Evolutionary conservation across 2,797 vertebrate species (phyloP), one percentile per base, ranked within the genome.

Genomic region (Trachurus trachurus): DNA sequence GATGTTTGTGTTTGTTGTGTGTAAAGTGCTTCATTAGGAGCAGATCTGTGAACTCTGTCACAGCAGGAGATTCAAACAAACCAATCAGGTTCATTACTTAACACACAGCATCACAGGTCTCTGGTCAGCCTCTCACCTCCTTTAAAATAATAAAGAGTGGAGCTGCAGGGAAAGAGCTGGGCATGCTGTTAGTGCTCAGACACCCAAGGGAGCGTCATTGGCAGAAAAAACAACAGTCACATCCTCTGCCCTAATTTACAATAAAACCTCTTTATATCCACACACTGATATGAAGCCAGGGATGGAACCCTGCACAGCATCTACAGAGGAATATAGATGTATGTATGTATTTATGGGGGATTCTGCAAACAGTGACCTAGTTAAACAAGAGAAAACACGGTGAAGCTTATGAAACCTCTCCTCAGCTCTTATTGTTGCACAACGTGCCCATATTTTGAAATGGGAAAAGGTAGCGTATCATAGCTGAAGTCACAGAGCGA

Each of bases 21-120:
- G 34, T 9, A 9, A 37, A 37, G 34, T 37, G 34, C 8, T 78
- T 88, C 78, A 88, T 91, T 88, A 88, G 77, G 74, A 84, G 76
- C 73, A 73, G 3, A 44, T 70, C 64, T 89, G 87, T 89, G 84
- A 92, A 86, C 85, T 84, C 17, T 39, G 39, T 67, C 82, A 31
- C 88, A 80, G 81, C 72, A 62, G 87, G 83, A 80, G 76, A 15
- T 2, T 61, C 49, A 73, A 79, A 79, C 69, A 82, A 88, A 45
- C 59, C 66, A 49, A 22, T 31, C 72, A 66, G 70, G 61, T 85
- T 77, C 76, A 84, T 87, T 81, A 74, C 76, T 78, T 80, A 76
- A 78, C 52, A 74, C 83, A 60, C 70, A 62, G 76, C 70, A 82
- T 80, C 64, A 54, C 54, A 74, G 1, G 42, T 47, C 71, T 81